phyloP scores from a whole-genome alignment of 1,140 invertebrate genomes.

The Drosophila melanogaster region Release_6_plus_ISO1_MT NC_004354.4:19861501-19862000 shows the following conservation, averaged over 20 bases:
- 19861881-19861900: slow-evolving; percentile 89
- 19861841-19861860: slow-evolving; percentile 92
- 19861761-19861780: slow-evolving; percentile 95
- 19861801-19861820: slow-evolving; percentile 94
- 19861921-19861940: slow-evolving; percentile 93
- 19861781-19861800: slow-evolving; percentile 94
- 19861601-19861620: background rate
- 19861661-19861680: slow-evolving; percentile 90
- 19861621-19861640: fast-evolving
- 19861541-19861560: slow-evolving; percentile 92
- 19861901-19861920: slow-evolving; percentile 91
- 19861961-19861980: slow-evolving; percentile 43
- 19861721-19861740: slow-evolving; percentile 90
- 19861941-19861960: slow-evolving; percentile 88
- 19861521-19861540: slow-evolving; percentile 88
- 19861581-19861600: slow-evolving; percentile 78
- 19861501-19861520: slow-evolving; percentile 88
- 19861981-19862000: slow-evolving; percentile 85
- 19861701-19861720: slow-evolving; percentile 92
- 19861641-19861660: slow-evolving; percentile 45
- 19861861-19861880: slow-evolving; percentile 89
- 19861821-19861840: slow-evolving; percentile 90
- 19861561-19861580: slow-evolving; percentile 92
- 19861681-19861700: slow-evolving; percentile 91
- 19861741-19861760: slow-evolving; percentile 89